phyloP scores from a whole-genome alignment of 2,113 vertebrate species.

The Dermatemys mawii region DNA sequence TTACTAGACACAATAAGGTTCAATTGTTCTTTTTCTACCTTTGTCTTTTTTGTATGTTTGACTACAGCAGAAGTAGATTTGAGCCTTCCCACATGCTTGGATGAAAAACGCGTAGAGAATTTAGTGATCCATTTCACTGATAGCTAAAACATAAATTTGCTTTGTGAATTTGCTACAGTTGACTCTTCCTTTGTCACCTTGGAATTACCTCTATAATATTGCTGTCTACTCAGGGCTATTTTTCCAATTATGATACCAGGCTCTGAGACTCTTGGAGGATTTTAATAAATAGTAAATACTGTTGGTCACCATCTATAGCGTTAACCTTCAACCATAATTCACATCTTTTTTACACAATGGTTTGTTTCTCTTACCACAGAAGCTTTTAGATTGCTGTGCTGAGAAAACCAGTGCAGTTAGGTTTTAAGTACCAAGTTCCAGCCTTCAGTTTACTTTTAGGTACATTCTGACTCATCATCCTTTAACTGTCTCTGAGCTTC shows the following conservation, averaged over 20 bases:
- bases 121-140: background rate
- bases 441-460: conserved; percentile 49
- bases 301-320: background rate
- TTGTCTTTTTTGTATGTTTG: background rate
- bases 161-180: background rate
- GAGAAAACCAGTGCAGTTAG: background rate
- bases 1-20: background rate
- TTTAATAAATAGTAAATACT: background rate
- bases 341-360: background rate
- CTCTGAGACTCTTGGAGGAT: background rate
- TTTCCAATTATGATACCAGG: background rate
- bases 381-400: conserved; percentile 15
- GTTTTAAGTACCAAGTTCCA: background rate
- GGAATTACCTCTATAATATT: background rate
- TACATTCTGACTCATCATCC: conserved; percentile 63
- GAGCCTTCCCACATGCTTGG: conserved; percentile 1
- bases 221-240: background rate
- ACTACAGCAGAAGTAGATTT: conserved; percentile 65
- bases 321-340: background rate
- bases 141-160: conserved; percentile 6
- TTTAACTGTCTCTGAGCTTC: conserved; percentile 59
- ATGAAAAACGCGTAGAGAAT: conserved; percentile 25
- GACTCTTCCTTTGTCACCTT: conserved; percentile 18
- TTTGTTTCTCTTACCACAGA: background rate
- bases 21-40: background rate